Conservation (phyloP, 1,140 invertebrate species). For the Papilio polyxenes region DNA sequence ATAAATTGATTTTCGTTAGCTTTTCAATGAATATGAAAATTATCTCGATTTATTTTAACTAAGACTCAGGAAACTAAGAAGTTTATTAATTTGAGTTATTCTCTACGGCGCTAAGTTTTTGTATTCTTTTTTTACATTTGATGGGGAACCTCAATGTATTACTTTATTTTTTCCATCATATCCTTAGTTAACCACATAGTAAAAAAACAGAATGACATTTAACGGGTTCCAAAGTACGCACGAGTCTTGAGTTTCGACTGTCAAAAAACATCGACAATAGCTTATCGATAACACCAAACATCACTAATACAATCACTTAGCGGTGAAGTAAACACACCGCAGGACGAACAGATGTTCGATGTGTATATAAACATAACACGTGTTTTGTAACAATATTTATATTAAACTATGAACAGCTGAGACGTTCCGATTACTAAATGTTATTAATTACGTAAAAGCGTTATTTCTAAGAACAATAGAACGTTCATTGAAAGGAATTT, state of each 20-base stretch:
- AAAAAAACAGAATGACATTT: too few relatives aligned
- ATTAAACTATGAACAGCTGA: slow-evolving; percentile 3
- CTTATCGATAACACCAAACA: slow-evolving; percentile 41
- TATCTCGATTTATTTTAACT: background rate
- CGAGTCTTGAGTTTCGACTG: background rate
- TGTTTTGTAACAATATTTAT: slow-evolving; percentile 32
- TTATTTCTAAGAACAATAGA: slow-evolving; percentile 20
- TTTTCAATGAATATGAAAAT: slow-evolving; percentile 5
- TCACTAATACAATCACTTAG: slow-evolving; percentile 46
- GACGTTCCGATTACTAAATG: background rate
- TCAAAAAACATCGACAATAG: slow-evolving; percentile 39
- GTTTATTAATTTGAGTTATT: background rate
- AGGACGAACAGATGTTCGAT: slow-evolving; percentile 47
- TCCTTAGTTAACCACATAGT: too few relatives aligned
- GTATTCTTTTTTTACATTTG: background rate
- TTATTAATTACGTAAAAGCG: slow-evolving; percentile 17
- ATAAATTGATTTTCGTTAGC: background rate
- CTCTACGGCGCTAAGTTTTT: background rate
- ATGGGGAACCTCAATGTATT: too few relatives aligned
- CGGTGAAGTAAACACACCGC: slow-evolving; percentile 45
- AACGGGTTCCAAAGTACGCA: too few relatives aligned
- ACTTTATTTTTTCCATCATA: too few relatives aligned
- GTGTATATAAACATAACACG: slow-evolving; percentile 37
- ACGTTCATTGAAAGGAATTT: slow-evolving; percentile 19
- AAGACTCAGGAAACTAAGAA: background rate